Conservation (phyloP, 2,113 vertebrate species). For the Otus sunia region DNA sequence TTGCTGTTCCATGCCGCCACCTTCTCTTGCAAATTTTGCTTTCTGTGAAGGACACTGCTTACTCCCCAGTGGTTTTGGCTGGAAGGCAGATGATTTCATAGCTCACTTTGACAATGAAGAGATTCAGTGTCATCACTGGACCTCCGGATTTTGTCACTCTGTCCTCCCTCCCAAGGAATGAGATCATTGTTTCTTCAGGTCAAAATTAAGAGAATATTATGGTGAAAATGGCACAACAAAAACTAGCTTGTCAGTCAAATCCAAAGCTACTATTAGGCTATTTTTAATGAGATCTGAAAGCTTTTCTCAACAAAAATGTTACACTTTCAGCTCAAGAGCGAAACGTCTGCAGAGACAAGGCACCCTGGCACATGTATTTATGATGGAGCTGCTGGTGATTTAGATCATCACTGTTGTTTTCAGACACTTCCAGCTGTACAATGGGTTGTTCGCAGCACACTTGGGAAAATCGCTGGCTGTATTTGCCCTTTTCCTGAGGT, state of each 20-base stretch:
- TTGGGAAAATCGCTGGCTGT: not conserved
- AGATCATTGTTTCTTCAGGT: not conserved
- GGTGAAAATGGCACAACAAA: not conserved
- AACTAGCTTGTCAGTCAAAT: not conserved
- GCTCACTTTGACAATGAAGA: not conserved
- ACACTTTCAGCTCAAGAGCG: not conserved
- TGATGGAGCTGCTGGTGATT: not conserved
- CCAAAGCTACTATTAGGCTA: not conserved
- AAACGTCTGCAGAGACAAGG: not conserved
- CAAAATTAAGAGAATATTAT: not conserved
- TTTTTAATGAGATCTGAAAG: not conserved
- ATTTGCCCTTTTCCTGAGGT: not conserved
- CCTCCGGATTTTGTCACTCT: not conserved
- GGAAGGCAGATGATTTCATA: not conserved
- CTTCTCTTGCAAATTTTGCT: not conserved
- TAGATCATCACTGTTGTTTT: not conserved
- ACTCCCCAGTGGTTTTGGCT: not conserved
- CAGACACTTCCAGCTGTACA: not conserved
- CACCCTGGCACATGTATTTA: not conserved
- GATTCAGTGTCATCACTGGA: not conserved
- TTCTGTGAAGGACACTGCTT: not conserved
- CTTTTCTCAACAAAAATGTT: not conserved
- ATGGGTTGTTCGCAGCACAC: fast-evolving
- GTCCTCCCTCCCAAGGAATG: not conserved
- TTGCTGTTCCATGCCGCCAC: not conserved